Conservation (phyloP, 2,797 vertebrate species). For the Cuniculus paca region DNA sequence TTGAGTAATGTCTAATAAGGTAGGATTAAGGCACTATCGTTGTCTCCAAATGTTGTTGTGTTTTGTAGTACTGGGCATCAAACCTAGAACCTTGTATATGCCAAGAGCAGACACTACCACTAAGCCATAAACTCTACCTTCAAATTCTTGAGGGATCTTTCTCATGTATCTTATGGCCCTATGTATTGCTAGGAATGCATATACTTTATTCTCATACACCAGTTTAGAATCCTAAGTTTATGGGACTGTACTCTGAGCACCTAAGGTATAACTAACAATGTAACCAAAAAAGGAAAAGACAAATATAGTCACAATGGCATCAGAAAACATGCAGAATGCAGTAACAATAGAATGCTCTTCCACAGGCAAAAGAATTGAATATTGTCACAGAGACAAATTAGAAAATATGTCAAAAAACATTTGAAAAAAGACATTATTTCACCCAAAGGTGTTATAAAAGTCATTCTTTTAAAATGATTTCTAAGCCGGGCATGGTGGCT, state of each 20-base stretch:
- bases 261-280: background rate
- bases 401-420: background rate
- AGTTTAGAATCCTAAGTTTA: constrained; percentile 18
- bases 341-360: background rate
- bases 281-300: background rate
- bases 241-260: background rate
- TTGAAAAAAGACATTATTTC: background rate
- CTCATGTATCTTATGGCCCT: background rate
- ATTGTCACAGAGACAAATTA: background rate
- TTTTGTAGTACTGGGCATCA: background rate
- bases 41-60: background rate
- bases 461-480: background rate
- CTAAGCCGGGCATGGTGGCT: too few relatives aligned
- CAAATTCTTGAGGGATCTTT: background rate
- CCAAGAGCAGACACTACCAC: background rate
- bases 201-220: background rate
- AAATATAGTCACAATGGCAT: background rate
- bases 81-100: background rate
- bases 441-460: constrained; percentile 44
- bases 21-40: background rate
- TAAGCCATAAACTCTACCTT: background rate
- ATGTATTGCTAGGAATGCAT: background rate
- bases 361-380: background rate
- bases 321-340: background rate
- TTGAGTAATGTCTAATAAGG: background rate